Evolutionary conservation across 2,113 vertebrate species (phyloP).

Genomic region (Paratilapia polleni): DNA sequence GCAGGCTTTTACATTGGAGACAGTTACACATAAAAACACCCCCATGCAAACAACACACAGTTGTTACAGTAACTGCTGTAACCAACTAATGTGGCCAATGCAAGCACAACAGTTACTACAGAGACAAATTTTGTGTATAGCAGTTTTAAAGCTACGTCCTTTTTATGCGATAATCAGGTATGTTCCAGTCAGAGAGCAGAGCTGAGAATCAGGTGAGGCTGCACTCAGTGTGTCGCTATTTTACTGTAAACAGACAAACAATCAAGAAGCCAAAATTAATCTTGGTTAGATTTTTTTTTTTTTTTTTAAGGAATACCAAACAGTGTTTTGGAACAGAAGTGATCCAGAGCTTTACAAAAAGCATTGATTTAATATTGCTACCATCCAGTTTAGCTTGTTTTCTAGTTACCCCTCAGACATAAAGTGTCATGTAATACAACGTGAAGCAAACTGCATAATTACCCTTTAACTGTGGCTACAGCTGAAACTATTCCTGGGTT

Average conservation of each 20-base stretch:
- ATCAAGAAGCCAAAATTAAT: not conserved
- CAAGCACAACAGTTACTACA: slow-evolving; percentile 56
- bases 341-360: slow-evolving; percentile 1
- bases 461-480: slow-evolving; percentile 64
- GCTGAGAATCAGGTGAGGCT: slow-evolving; percentile 27
- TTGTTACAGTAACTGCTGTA: slow-evolving; percentile 24
- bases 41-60: slow-evolving; percentile 14
- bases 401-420: slow-evolving; percentile 17
- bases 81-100: slow-evolving; percentile 16
- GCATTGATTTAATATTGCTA: not conserved
- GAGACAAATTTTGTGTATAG: slow-evolving; percentile 11
- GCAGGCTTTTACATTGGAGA: slow-evolving; percentile 19
- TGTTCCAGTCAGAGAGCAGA: slow-evolving; percentile 13
- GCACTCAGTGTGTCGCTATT: slow-evolving; percentile 17
- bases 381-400: slow-evolving; percentile 46
- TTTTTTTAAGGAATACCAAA: not conserved
- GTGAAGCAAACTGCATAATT: slow-evolving; percentile 24
- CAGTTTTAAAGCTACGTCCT: slow-evolving; percentile 24
- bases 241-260: not conserved
- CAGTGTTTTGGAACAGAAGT: not conserved
- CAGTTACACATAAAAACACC: slow-evolving; percentile 11
- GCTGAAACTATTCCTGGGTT: slow-evolving; percentile 34
- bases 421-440: slow-evolving; percentile 35
- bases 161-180: slow-evolving; percentile 27
- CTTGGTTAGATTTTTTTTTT: not conserved